Conservation (phyloP, 2,797 vertebrate species). For the Tympanoctomys barrerae region DNA sequence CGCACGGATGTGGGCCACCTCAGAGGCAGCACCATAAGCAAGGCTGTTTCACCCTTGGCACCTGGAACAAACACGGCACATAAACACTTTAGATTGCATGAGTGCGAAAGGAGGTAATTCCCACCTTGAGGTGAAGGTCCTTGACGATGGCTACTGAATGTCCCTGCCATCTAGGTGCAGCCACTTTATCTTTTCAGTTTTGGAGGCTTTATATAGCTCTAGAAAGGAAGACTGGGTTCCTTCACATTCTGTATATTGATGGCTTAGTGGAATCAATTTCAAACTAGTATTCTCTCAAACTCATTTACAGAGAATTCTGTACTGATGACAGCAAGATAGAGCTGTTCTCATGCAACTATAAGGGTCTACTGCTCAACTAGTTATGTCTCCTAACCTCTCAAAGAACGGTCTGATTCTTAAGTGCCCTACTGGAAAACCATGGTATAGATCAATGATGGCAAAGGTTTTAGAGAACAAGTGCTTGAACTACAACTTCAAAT, state of each 20-base stretch:
- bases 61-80: rapidly evolving
- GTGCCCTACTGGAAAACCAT: neutral
- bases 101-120: neutral
- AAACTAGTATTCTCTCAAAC: neutral
- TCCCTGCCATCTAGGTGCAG: neutral
- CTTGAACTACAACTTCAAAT: neutral
- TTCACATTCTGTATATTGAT: neutral
- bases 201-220: neutral
- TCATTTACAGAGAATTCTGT: neutral
- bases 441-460: neutral
- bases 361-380: neutral
- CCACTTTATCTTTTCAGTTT: neutral
- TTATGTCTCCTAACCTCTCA: neutral
- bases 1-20: neutral
- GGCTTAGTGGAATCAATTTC: neutral
- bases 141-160: neutral
- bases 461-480: neutral
- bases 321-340: neutral
- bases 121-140: neutral
- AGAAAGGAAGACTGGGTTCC: neutral
- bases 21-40: neutral
- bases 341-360: no score
- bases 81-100: neutral
- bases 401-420: neutral
- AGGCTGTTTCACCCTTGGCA: rapidly evolving